phyloP scores from a whole-genome alignment of 2,888 invertebrate genomes.

The Limnephilus auricula region DNA sequence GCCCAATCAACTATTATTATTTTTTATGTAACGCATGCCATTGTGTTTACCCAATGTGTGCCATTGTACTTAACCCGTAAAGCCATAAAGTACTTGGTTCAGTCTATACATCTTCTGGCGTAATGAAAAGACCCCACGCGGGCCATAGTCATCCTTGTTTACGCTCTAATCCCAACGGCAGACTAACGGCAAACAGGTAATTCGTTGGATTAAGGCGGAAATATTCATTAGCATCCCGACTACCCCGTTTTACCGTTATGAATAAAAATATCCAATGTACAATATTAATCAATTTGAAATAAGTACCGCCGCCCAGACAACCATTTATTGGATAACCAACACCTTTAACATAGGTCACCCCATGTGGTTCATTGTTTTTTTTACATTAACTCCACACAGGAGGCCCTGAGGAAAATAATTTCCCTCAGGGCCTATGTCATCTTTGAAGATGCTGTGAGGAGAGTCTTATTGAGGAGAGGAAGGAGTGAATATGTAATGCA shows the following conservation, averaged over 20 bases:
- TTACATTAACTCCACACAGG: too few species aligned
- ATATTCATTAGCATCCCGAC: not conserved
- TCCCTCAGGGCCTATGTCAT: too few species aligned
- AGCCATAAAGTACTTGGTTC: not conserved
- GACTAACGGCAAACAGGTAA: not conserved
- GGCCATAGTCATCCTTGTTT: not conserved
- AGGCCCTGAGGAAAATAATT: too few species aligned
- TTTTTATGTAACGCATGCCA: not conserved
- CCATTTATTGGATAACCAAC: too few species aligned
- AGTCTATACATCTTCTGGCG: not conserved
- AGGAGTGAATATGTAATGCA: too few species aligned
- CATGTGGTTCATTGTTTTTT: too few species aligned
- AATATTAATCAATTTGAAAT: not conserved
- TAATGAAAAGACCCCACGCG: not conserved
- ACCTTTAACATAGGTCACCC: too few species aligned
- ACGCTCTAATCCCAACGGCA: constrained; percentile 2
- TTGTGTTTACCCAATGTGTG: not conserved
- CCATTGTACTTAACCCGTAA: not conserved
- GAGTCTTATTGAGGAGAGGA: too few species aligned
- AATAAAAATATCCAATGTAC: not conserved
- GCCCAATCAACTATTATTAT: too few species aligned
- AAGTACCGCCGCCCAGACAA: too few species aligned
- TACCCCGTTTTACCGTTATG: not conserved
- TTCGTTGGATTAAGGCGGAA: not conserved
- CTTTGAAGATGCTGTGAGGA: too few species aligned